Conservation (phyloP, 1,140 invertebrate genomes). For the Coenobita brevimanus region DNA sequence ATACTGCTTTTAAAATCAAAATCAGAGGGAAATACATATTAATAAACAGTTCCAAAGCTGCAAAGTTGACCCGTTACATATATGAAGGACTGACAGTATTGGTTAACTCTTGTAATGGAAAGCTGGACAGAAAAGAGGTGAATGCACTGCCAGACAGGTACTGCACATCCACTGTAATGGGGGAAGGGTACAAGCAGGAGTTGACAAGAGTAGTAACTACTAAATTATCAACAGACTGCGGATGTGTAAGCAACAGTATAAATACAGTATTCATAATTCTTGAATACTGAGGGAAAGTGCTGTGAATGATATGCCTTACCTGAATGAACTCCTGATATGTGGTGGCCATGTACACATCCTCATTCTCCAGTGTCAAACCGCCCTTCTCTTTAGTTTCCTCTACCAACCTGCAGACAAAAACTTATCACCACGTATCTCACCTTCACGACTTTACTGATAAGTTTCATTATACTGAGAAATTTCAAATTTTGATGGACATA, state of each 20-base stretch:
- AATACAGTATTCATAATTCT: neutral
- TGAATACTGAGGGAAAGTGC: neutral
- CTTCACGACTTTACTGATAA: neutral
- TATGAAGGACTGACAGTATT: no score
- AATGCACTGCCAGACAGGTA: no score
- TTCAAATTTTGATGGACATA: no score
- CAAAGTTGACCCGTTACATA: no score
- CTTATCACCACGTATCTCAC: neutral
- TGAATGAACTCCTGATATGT: slow-evolving; percentile 87
- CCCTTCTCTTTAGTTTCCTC: slow-evolving; percentile 93
- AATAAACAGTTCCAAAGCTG: neutral
- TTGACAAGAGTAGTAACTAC: neutral
- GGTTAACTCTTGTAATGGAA: no score
- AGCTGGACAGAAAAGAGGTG: no score
- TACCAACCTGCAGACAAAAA: slow-evolving; percentile 82
- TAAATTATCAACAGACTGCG: neutral
- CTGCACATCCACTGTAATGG: no score
- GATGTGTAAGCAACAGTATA: neutral
- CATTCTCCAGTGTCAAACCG: slow-evolving; percentile 86
- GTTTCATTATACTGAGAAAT: no score
- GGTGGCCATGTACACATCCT: slow-evolving; percentile 94
- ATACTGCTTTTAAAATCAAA: no score
- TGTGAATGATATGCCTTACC: slow-evolving; percentile 17
- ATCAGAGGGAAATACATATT: neutral
- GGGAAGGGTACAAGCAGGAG: no score